Percentiles rank a stretch among this genome's conserved stretches.
phyloP scores from a whole-genome alignment of 1,140 invertebrate species.

The Formica exsecta region DNA sequence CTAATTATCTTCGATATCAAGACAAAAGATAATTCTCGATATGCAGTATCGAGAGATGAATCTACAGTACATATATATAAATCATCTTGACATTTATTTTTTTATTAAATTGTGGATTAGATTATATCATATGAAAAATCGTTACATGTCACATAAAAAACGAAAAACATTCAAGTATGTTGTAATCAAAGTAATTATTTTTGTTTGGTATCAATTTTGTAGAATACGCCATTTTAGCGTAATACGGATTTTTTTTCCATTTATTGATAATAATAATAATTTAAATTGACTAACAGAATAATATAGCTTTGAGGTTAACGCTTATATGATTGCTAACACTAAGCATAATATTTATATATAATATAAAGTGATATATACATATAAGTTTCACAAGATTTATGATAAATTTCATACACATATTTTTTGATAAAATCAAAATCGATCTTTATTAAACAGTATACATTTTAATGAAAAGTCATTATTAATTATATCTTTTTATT shows the following conservation, averaged over 20 bases:
- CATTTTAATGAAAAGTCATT: not conserved
- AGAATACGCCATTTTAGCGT: not conserved
- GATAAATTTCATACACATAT: not conserved
- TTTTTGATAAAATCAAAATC: not conserved
- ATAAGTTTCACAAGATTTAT: not conserved
- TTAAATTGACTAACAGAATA: not conserved
- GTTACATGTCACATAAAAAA: slow-evolving; percentile 21
- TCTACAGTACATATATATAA: not conserved
- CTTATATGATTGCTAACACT: not conserved
- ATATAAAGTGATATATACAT: not conserved
- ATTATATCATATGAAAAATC: slow-evolving; percentile 15
- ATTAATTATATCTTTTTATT: not conserved
- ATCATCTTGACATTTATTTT: slow-evolving; percentile 29
- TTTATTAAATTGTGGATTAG: not conserved
- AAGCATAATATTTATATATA: not conserved
- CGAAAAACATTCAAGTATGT: slow-evolving; percentile 1
- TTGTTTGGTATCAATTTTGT: not conserved
- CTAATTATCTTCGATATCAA: slow-evolving; percentile 6
- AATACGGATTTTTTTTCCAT: slow-evolving; percentile 1
- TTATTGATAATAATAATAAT: not conserved
- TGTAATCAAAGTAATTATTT: not conserved
- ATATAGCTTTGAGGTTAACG: not conserved
- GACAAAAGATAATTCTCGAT: slow-evolving; percentile 15
- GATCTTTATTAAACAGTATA: slow-evolving; percentile 9
- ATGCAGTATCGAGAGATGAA: slow-evolving; percentile 22